Base-by-base conservation (phyloP, 1,140 invertebrate species). In the Aphelinus atriplicis region DNA sequence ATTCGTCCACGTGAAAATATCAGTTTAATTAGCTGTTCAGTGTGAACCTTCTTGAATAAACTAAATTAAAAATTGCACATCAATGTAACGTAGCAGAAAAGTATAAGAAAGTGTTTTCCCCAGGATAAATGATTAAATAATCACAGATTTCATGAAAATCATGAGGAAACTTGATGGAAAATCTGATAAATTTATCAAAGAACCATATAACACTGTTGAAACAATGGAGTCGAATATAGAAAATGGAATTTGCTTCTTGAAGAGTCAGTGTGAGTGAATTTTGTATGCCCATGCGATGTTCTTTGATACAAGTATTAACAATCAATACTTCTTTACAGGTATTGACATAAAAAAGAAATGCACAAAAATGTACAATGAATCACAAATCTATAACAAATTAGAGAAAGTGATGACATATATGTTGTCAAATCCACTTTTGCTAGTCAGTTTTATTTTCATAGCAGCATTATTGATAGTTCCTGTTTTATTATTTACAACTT, bases 401-500 rank as follows among this genome's bases (percentile, higher is more conserved):
- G 10, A 71, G 50, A 70, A 9, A n/a, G 5, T 63, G 5, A 63
- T 71, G 62, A 74, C 64, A 53, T 77, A 65, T 57, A 47, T 75
- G 10, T 50, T 73, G n/a, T 62, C 62, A 4, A 67, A 68, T 58
- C 75, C 75, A 48, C 1, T 71, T 53, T 42, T 77, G 66, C 76
- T 77, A 56, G 47, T 71, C 3, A 47, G 68, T 3, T 73, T 61
- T 47, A 58, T 78, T 5, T 71, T 79, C 64, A 7, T 70, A 48
- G 47, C 50, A 60, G 73, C 76, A 46, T 69, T 66, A 62, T 60
- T 78, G 7, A 9, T 78, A 42, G n/a, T 77, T 66, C 77, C 78
- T 7, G 73, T 78, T 26, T 60, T 75, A 62, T 56, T 77, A 10
- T 71, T 79, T 64, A 75, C 71, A 57, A 69, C 70, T 26, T 75